A percentile compares a stretch with the other conserved stretches of the same genome.
Evolutionary conservation across 1,140 invertebrate species (phyloP).

Genomic region (Harlomillsia oculata): DNA sequence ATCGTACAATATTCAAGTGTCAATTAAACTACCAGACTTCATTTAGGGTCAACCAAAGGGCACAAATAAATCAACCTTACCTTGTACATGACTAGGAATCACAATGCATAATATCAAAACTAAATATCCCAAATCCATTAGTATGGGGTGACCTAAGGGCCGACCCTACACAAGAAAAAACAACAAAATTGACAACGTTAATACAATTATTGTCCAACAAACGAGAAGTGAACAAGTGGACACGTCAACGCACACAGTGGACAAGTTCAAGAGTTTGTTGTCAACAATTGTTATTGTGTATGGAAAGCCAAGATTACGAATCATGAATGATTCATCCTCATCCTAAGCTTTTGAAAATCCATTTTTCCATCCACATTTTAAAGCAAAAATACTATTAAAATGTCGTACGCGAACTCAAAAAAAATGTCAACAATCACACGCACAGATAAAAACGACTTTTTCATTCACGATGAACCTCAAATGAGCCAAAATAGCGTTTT

Average conservation of each 20-base stretch:
- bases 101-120: conserved; percentile 22
- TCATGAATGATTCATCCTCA: too few relatives aligned
- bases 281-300: not conserved
- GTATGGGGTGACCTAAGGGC: conserved; percentile 26
- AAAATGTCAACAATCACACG: too few relatives aligned
- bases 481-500: too few relatives aligned
- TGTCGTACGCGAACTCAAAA: too few relatives aligned
- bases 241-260: not conserved
- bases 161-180: conserved; percentile 23
- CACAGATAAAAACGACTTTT: too few relatives aligned
- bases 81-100: conserved; percentile 25
- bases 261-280: not conserved
- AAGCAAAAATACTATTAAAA: too few relatives aligned
- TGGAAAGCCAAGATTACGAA: too few relatives aligned
- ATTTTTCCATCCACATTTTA: too few relatives aligned
- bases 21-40: too few relatives aligned
- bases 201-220: not conserved
- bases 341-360: too few relatives aligned
- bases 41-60: not conserved
- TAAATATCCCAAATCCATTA: conserved; percentile 20
- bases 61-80: conserved; percentile 4
- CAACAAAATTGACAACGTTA: not conserved
- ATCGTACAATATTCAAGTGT: not conserved
- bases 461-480: too few relatives aligned
- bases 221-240: not conserved